These are phyloP conservation scores for Charadrius vociferus DNA, from an alignment of 2,113 vertebrate genomes.

Conservation along the genomic window DNA sequence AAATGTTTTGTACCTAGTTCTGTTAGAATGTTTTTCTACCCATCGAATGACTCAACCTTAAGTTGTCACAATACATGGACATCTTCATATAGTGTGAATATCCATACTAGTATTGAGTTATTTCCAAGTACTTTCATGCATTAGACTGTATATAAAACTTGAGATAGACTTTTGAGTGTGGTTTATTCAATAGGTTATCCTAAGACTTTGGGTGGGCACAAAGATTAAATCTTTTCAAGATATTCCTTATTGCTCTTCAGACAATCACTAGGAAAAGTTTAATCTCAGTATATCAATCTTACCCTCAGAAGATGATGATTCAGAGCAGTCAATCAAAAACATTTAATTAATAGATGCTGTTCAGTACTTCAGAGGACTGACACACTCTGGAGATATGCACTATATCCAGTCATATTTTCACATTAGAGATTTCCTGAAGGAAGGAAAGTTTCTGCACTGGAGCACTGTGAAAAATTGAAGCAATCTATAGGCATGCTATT, in stretches of 20 bases:
- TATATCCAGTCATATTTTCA: not conserved
- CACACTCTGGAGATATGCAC: not conserved
- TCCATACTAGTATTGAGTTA: not conserved
- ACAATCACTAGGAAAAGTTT: not conserved
- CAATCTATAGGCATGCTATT: not conserved
- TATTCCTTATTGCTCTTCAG: not conserved
- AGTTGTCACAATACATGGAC: not conserved
- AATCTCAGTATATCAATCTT: not conserved
- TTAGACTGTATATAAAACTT: not conserved
- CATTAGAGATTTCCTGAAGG: not conserved
- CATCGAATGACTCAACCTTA: not conserved
- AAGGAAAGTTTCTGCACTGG: not conserved
- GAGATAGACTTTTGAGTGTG: not conserved
- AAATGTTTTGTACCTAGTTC: not conserved
- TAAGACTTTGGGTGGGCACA: not conserved
- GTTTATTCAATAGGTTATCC: not conserved
- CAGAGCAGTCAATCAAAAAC: not conserved
- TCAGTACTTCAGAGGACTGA: not conserved
- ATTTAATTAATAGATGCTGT: constrained; percentile 16
- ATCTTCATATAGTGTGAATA: not conserved
- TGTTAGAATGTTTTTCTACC: not conserved
- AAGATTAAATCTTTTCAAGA: not conserved
- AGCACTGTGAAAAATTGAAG: not conserved
- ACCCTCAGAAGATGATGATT: constrained; percentile 7
- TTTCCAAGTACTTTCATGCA: not conserved